Evolutionary conservation across 2,797 vertebrate species (phyloP), one percentile per base, ranked within the genome.

Genomic region (Cheirogaleus major): DNA sequence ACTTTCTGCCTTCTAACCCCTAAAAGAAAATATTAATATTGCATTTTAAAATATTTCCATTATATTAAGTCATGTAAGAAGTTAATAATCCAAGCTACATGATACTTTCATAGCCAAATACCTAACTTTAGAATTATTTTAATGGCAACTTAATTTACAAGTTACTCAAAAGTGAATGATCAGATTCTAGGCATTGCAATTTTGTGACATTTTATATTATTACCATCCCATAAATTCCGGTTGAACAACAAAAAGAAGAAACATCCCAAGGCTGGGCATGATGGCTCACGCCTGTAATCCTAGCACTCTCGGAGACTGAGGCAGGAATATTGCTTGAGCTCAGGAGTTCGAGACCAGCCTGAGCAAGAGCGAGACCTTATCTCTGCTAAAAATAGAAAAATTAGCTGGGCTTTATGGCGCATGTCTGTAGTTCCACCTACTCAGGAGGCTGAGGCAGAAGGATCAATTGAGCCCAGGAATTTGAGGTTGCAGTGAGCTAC

Each of bases 11-110:
- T 96, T 91, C 2, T 88, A 91, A 90, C 22, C 27, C 88, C 83
- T n/a, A 27, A 61, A 96, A 91, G 25, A 23, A 78, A 70, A 80
- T 75, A 80, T 88, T 95, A 91, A 73, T 55, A 89, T 14, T 79
- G 5, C 6, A 89, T 91, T 75, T 73, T 80, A 12, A 79, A 95
- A 38, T 59, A 97, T 61, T 92, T 67, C 70, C 17, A 89, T 35
- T 81, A 73, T 35, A 91, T 4, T n/a, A 25, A 83, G 41, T 17
- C 30, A 89, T 41, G 7, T 30, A 73, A 61, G 61, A 95, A 92
- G 43, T 48, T 72, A 57, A 41, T 32, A 97, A 90, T 43, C 61
- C 10, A 89, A 83, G 10, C 27, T 45, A 57, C 20, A 18, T 48
- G 12, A 55, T 65, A 67, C 30, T 70, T 87, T 89, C 45, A 43